Conservation (phyloP, 2,888 invertebrate genomes). For the Lithodes maja region DNA sequence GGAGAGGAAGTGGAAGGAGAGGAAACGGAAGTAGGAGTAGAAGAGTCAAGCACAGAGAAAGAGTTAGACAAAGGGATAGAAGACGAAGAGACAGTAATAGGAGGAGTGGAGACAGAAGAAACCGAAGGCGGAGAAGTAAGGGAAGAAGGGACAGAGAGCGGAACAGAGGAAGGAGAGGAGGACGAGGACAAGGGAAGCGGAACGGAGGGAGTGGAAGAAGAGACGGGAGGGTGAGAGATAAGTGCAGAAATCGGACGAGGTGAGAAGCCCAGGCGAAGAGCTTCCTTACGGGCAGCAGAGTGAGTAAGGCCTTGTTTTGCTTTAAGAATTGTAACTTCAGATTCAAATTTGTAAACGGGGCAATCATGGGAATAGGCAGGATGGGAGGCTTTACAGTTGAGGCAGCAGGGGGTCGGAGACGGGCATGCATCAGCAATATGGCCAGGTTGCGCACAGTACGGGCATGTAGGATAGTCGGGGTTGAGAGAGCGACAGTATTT, state of each 20-base stretch:
- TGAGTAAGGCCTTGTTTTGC: too few relatives aligned
- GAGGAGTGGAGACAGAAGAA: not conserved
- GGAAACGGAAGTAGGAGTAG: not conserved
- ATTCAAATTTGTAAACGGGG: too few relatives aligned
- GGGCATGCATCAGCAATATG: too few relatives aligned
- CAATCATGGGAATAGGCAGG: too few relatives aligned
- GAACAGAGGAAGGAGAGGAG: not conserved
- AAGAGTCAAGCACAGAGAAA: not conserved
- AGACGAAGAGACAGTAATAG: not conserved
- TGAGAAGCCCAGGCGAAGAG: too few relatives aligned
- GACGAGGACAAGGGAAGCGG: not conserved
- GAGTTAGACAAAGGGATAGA: not conserved
- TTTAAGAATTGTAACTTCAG: too few relatives aligned
- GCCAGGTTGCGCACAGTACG: too few relatives aligned
- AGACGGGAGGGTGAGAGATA: not conserved
- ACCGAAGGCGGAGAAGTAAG: not conserved
- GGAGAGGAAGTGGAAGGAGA: not conserved
- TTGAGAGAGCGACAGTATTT: too few relatives aligned
- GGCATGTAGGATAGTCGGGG: too few relatives aligned
- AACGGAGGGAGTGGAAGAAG: not conserved
- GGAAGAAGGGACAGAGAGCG: not conserved
- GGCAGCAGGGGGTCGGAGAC: too few relatives aligned
- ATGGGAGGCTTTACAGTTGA: too few relatives aligned
- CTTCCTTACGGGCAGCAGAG: too few relatives aligned
- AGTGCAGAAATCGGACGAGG: not conserved